phyloP scores from a whole-genome alignment of 2,113 vertebrate species.

The Prunella himalayana region DNA sequence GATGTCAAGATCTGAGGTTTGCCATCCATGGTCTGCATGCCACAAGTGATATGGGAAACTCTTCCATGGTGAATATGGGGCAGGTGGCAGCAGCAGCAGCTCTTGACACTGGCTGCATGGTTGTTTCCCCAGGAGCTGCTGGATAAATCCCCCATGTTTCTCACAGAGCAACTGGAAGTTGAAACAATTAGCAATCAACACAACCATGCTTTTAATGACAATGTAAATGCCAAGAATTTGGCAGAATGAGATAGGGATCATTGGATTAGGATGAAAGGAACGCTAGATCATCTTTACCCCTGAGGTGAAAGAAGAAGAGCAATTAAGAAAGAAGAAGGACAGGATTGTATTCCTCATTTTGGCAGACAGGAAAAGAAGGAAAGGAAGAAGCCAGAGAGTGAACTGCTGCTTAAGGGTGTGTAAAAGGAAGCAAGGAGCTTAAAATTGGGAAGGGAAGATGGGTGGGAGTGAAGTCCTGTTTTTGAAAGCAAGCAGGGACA shows the following conservation, averaged over 20 bases:
- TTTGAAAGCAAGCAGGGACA: neutral
- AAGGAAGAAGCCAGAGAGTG: neutral
- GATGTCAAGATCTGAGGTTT: neutral
- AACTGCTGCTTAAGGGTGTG: neutral
- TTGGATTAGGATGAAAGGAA: neutral
- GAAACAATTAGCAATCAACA: neutral
- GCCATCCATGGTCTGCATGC: accelerated
- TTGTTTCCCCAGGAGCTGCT: neutral
- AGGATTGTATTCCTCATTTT: neutral
- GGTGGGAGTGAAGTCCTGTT: neutral
- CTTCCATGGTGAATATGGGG: neutral
- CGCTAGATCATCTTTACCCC: neutral
- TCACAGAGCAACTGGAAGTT: neutral
- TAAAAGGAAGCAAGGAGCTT: neutral
- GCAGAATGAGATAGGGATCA: neutral
- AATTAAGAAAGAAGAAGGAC: neutral
- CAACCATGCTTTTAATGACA: neutral
- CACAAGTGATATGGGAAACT: neutral
- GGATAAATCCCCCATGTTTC: neutral
- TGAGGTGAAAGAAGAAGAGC: neutral
- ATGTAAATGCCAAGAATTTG: neutral
- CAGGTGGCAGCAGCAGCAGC: neutral
- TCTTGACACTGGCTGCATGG: neutral
- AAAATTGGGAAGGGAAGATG: neutral
- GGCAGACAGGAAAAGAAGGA: neutral